Evolutionary conservation across 1,140 invertebrate species (phyloP).

Genomic region (Venturia canescens): DNA sequence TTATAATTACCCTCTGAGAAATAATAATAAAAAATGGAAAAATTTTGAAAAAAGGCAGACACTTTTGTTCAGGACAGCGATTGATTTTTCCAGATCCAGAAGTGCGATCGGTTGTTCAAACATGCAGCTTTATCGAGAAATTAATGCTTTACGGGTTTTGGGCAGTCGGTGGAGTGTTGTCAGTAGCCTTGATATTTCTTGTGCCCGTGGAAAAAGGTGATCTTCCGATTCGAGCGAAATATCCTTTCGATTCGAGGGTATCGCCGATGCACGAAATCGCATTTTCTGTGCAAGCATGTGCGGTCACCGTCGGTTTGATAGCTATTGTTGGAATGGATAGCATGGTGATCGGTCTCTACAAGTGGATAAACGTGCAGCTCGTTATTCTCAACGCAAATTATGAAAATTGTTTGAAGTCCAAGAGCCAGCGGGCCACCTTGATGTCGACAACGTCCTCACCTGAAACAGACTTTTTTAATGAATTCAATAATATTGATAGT

Average conservation of each 20-base stretch:
- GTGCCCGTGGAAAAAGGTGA: conserved; percentile 48
- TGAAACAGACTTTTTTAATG: background rate
- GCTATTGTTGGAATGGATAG: conserved; percentile 47
- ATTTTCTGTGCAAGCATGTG: conserved; percentile 43
- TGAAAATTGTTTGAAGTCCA: conserved; percentile 41
- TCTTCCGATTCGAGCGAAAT: conserved; percentile 47
- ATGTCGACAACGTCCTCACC: background rate
- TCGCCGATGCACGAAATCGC: conserved; percentile 50
- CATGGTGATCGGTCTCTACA: conserved; percentile 43
- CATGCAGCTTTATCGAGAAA: conserved; percentile 49
- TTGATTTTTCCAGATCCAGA: conserved; percentile 9
- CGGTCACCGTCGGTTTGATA: conserved; percentile 40
- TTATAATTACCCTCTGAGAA: too few species aligned
- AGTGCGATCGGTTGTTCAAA: conserved; percentile 26
- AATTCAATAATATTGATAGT: conserved; percentile 4
- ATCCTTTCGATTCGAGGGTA: conserved; percentile 43
- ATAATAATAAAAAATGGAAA: background rate
- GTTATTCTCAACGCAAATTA: conserved; percentile 45
- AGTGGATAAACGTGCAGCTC: conserved; percentile 48
- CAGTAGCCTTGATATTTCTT: conserved; percentile 48
- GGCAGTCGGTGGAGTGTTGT: conserved; percentile 31
- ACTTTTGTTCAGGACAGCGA: too few species aligned
- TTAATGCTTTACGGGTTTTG: conserved; percentile 53
- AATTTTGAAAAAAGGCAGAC: too few species aligned
- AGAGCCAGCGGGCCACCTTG: background rate